Evolutionary conservation across 2,888 invertebrate genomes (phyloP).

Genomic region (Onthophagus sagittarius): DNA sequence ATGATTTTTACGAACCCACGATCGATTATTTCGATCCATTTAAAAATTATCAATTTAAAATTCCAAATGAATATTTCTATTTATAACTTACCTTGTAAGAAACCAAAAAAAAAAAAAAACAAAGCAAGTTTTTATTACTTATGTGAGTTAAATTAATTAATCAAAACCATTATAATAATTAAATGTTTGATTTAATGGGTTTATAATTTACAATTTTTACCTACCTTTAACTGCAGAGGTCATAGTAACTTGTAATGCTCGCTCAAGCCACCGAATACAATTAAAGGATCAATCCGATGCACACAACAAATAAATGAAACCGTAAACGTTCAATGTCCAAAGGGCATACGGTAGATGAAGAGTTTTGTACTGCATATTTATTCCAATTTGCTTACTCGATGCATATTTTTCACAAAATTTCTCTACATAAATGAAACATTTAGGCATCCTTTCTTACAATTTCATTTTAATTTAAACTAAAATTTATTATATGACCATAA

Average conservation of each 20-base stretch:
- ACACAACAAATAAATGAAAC: not conserved
- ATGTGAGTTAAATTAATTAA: no score
- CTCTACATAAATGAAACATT: not conserved
- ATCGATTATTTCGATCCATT: not conserved
- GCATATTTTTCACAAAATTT: not conserved
- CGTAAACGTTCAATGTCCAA: slow-evolving; percentile 22
- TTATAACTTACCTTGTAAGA: not conserved
- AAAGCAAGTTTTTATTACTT: no score
- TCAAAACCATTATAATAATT: no score
- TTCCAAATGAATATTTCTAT: not conserved
- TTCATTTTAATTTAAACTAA: no score
- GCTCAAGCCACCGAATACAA: not conserved
- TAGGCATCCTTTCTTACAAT: not conserved
- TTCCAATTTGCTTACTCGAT: not conserved
- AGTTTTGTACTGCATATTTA: not conserved
- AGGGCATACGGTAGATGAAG: slow-evolving; percentile 15
- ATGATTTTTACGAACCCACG: not conserved
- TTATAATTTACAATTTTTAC: no score
- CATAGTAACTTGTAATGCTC: slow-evolving; percentile 36
- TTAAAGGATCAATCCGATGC: slow-evolving; percentile 1
- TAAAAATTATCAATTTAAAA: slow-evolving; percentile 1
- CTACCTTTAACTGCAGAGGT: slow-evolving; percentile 51
- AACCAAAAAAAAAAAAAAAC: no score
- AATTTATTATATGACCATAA: no score
- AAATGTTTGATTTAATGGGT: no score